These are phyloP conservation scores for Myanophis thanlyinensis DNA, from an alignment of 2,113 vertebrate genomes.

Conservation along the genomic window DNA sequence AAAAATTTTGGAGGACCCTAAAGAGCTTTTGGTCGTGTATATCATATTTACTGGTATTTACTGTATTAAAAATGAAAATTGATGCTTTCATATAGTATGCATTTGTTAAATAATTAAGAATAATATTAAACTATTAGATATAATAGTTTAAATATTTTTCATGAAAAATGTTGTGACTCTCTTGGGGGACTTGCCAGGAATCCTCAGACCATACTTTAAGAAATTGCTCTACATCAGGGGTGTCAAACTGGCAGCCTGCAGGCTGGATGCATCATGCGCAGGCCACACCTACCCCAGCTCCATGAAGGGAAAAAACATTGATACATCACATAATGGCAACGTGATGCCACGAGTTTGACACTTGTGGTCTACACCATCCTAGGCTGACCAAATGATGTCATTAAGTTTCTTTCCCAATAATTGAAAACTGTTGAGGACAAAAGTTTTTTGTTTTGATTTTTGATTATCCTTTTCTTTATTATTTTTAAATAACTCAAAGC, in stretches of 20 bases:
- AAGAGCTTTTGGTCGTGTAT: background rate
- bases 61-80: background rate
- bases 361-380: background rate
- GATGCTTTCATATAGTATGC: background rate
- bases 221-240: too few species aligned
- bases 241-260: too few species aligned
- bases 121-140: background rate
- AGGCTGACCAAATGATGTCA: background rate
- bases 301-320: too few species aligned
- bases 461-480: background rate
- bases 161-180: background rate
- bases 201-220: background rate
- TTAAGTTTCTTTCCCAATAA: background rate
- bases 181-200: background rate
- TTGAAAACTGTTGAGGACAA: background rate
- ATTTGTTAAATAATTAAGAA: background rate
- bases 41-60: background rate
- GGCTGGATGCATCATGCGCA: too few species aligned
- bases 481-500: background rate
- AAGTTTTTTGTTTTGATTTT: background rate
- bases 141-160: background rate
- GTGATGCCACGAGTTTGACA: too few species aligned
- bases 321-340: too few species aligned
- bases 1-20: background rate
- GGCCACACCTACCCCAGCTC: too few species aligned